Evolutionary conservation across 2,113 vertebrate species (phyloP).

Genomic region (Pseudorectes ferrugineus): DNA sequence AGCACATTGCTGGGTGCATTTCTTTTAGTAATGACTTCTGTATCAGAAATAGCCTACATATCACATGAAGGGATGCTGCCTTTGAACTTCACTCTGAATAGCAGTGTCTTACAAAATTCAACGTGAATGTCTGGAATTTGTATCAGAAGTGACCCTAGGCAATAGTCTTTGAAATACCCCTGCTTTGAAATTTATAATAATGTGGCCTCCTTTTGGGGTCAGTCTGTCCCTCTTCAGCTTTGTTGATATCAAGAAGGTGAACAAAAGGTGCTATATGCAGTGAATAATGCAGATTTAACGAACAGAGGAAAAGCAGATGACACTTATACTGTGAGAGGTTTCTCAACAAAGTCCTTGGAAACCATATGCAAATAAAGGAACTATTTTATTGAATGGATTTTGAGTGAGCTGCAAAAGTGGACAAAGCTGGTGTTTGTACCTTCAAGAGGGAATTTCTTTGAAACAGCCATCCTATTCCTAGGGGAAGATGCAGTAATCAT

Average conservation of each 20-base stretch:
- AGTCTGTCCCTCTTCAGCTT: neutral
- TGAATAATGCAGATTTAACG: neutral
- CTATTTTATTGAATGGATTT: neutral
- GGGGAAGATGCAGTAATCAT: neutral
- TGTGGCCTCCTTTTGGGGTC: neutral
- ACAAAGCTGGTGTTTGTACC: neutral
- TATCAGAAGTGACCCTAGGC: slow-evolving; percentile 7
- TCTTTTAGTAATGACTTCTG: neutral
- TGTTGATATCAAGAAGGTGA: neutral
- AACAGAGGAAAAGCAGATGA: neutral
- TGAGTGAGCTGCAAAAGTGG: neutral
- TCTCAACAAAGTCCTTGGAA: neutral
- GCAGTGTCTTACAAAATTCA: neutral
- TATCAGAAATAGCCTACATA: neutral
- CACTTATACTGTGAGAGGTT: neutral
- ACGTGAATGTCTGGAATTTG: neutral
- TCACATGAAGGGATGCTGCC: neutral
- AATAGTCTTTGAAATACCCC: slow-evolving; percentile 29
- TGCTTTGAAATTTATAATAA: slow-evolving; percentile 38
- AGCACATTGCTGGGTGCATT: too few species aligned
- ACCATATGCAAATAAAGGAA: neutral
- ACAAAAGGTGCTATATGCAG: neutral
- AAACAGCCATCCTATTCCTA: neutral
- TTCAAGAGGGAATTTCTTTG: neutral
- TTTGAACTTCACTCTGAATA: slow-evolving; percentile 41